phyloP scores from a whole-genome alignment of 1,140 invertebrate species.

The Drosophila ohnishii region DNA sequence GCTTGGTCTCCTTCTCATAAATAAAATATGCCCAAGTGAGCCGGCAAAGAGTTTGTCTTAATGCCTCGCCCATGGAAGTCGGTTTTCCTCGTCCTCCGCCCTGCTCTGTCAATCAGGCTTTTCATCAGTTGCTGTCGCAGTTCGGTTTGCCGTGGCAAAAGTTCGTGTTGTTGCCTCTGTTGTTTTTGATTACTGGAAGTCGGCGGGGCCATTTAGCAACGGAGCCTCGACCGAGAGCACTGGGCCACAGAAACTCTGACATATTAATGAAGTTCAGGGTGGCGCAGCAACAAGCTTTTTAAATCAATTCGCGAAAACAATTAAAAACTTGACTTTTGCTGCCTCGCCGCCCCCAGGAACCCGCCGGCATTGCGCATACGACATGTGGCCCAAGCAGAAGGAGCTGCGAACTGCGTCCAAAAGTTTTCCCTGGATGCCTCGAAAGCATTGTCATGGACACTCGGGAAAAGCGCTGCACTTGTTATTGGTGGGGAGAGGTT shows the following conservation, averaged over 20 bases:
- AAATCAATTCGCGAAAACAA: conserved; percentile 76
- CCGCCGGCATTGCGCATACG: conserved; percentile 54
- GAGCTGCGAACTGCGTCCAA: conserved; percentile 18
- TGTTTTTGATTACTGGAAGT: conserved; percentile 49
- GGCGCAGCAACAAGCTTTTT: conserved; percentile 53
- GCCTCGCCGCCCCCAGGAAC: conserved; percentile 6
- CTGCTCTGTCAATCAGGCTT: conserved; percentile 48
- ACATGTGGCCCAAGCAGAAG: conserved; percentile 38
- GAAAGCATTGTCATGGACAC: conserved; percentile 12
- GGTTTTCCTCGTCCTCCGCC: neutral
- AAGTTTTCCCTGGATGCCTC: conserved; percentile 25
- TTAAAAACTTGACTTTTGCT: conserved; percentile 72
- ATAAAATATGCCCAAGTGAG: conserved; percentile 65
- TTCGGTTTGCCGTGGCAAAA: conserved; percentile 30
- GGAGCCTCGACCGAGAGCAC: conserved; percentile 3
- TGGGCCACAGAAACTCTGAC: conserved; percentile 47
- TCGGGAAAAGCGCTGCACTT: neutral
- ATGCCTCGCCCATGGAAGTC: conserved; percentile 24
- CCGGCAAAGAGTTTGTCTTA: conserved; percentile 54
- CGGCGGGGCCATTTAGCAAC: conserved; percentile 60
- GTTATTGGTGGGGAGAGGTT: neutral
- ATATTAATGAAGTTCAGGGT: conserved; percentile 67
- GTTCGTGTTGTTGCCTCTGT: conserved; percentile 14
- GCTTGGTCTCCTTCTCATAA: conserved; percentile 52
- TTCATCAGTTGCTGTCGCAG: conserved; percentile 45